Base-by-base conservation (phyloP, 1,140 invertebrate species). In the Aporrectodea caliginosa region DNA sequence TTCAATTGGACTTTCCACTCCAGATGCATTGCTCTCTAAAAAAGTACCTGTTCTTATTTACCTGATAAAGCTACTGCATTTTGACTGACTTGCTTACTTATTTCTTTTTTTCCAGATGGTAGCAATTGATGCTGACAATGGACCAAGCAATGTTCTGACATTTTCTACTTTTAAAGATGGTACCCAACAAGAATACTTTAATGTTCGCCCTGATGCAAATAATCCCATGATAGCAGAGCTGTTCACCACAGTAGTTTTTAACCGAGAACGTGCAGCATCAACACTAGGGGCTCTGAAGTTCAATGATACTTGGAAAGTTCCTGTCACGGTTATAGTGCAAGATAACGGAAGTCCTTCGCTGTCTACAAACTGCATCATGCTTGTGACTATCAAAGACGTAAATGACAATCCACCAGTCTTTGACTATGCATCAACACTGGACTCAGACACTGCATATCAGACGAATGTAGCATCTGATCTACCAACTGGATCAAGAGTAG, bases 351-450 rank as follows among this genome's bases (percentile, higher is more conserved):
- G 22, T 69, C 80, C 80, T 22, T 31, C 27, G 31, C 58, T 81
- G 0, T 35, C 80, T 2, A 69, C 80, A 27, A 43, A 74, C 58
- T 81, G 80, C 31, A 72, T 81, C 77, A 29, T 81, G 16, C 73
- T 81, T 35, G 80, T 81, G n/a, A 69, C 43, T 27, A 81, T 81
- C 58, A 27, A 78, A 32, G 75, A 77, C 30, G 43, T 73, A 2
- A 81, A 81, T 34, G 75, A 81, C n/a, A 78, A 81, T 2, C 1
- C n/a, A 22, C 80, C 80, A 22, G 32, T 29, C 30, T 78, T 81
- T 74, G 80, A 81, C 70, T 68, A 78, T 27, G n/a, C n/a, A n/a
- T n/a, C n/a, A n/a, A n/a, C n/a, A n/a, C n/a, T n/a, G n/a, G n/a
- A n/a, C n/a, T n/a, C n/a, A n/a, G n/a, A n/a, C n/a, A 29, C 16